These are phyloP conservation scores for Trichopoda pennipes DNA, from an alignment of 2,888 invertebrate species.

Conservation along the genomic window DNA sequence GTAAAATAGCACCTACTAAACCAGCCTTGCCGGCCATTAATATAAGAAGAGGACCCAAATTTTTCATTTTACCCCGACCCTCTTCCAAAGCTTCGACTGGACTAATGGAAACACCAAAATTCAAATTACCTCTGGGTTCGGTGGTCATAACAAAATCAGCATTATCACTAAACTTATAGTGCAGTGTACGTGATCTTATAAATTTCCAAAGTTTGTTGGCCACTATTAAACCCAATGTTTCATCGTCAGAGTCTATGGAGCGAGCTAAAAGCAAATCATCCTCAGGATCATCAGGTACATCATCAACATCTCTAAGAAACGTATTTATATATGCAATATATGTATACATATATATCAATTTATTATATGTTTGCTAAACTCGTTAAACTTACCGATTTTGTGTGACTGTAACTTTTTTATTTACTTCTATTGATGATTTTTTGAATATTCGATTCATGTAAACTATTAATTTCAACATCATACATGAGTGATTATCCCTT, in stretches of 20 bases:
- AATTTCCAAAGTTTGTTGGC: constrained; percentile 89
- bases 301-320: constrained; percentile 73
- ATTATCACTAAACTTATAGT: constrained; percentile 89
- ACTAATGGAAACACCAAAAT: constrained; percentile 86
- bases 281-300: constrained; percentile 82
- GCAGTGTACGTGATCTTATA: constrained; percentile 87
- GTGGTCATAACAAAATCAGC: constrained; percentile 89
- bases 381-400: constrained; percentile 83
- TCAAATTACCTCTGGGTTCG: constrained; percentile 84
- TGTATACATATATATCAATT: no score
- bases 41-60: constrained; percentile 87
- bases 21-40: constrained; percentile 91
- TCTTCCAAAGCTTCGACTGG: constrained; percentile 83
- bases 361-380: not conserved
- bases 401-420: constrained; percentile 88
- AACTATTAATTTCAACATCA: constrained; percentile 90
- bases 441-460: constrained; percentile 91
- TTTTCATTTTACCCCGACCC: constrained; percentile 88
- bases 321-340: not conserved
- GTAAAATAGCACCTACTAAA: constrained; percentile 89
- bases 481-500: constrained; percentile 89
- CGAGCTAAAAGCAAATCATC: constrained; percentile 83
- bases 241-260: constrained; percentile 83
- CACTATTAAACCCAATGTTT: constrained; percentile 85
- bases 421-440: constrained; percentile 89